These are phyloP conservation scores for Neomicropteryx cornuta DNA, from an alignment of 1,140 invertebrate species.

Conservation along the genomic window DNA sequence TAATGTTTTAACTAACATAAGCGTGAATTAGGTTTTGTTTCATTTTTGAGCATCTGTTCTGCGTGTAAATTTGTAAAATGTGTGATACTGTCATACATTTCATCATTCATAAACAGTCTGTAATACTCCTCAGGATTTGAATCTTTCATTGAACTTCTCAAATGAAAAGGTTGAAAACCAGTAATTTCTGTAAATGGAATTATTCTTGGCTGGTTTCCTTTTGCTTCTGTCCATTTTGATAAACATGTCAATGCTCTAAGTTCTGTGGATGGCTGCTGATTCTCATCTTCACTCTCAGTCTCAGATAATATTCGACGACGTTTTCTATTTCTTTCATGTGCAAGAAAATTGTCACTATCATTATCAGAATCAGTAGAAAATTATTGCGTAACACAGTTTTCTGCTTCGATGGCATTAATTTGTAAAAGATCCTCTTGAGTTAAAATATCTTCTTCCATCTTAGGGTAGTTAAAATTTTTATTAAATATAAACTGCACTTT, in stretches of 20 bases:
- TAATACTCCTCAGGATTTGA: slow-evolving; percentile 9
- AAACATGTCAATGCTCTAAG: slow-evolving; percentile 1
- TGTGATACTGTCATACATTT: slow-evolving; percentile 8
- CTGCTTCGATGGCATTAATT: no score
- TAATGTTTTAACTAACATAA: no score
- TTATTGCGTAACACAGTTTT: no score
- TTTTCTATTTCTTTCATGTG: slow-evolving; percentile 3
- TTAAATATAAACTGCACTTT: no score
- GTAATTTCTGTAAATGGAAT: slow-evolving; percentile 6
- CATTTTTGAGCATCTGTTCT: slow-evolving; percentile 3
- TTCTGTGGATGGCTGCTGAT: neutral
- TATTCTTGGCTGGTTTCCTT: slow-evolving; percentile 6
- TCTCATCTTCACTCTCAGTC: slow-evolving; percentile 6
- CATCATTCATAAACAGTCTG: slow-evolving; percentile 7
- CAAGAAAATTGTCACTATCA: no score
- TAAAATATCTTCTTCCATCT: no score
- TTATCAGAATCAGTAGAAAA: no score
- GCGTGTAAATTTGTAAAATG: slow-evolving; percentile 5
- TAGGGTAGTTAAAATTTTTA: no score
- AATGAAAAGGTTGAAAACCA: slow-evolving; percentile 3
- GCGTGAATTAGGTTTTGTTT: no score
- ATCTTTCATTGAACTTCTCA: slow-evolving; percentile 5
- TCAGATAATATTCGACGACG: slow-evolving; percentile 5
- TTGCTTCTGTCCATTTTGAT: slow-evolving; percentile 6
- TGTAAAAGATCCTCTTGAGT: no score